Evolutionary conservation across 2,888 invertebrate species (phyloP), one percentile per base, ranked within the genome.

Genomic region (Argyra leucocephala): DNA sequence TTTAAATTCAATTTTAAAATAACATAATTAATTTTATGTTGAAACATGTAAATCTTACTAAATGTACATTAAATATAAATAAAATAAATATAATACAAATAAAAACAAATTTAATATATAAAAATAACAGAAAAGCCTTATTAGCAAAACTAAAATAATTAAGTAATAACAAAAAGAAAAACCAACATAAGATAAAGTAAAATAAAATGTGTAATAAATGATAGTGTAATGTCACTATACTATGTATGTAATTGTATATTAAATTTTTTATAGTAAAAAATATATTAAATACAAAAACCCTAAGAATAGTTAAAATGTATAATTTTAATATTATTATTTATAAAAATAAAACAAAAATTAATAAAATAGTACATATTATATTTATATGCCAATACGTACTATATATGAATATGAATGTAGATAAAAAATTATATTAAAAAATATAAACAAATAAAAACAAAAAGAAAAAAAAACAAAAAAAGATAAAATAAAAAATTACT

Each of bases 71-170:
- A 31, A 10, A 31, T 31, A 6, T 31, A 31, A 10, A 31, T 31
- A 31, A 10, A 31, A 48, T 48, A 48, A n/a, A 48, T 18, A 48
- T 37, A 37, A 37, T 37, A 37, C 12, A 37, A 10, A 37, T 37
- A 37, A 37, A 48, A 48, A 48, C 6, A n/a, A 18, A 48, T n/a
- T n/a, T n/a, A n/a, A n/a, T n/a, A 48, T 2, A 48, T 5, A 48
- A 48, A 48, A 48, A 18, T 48, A 48, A 48, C 48, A 48, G 48
- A 48, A 48, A 48, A 48, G 48, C 48, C 48, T 48, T 48, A 48
- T 48, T 48, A 48, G 48, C 48, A 18, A 48, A 48, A 48, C 48
- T 48, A 48, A 37, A 48, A 10, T 48, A 18, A 48, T 48, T 48
- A 48, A 48, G 48, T 18, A 15, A 48, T 48, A 18, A 48, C 1